These are phyloP conservation scores for Rhagonycha fulva DNA, from an alignment of 2,888 invertebrate genomes.

Conservation along the genomic window DNA sequence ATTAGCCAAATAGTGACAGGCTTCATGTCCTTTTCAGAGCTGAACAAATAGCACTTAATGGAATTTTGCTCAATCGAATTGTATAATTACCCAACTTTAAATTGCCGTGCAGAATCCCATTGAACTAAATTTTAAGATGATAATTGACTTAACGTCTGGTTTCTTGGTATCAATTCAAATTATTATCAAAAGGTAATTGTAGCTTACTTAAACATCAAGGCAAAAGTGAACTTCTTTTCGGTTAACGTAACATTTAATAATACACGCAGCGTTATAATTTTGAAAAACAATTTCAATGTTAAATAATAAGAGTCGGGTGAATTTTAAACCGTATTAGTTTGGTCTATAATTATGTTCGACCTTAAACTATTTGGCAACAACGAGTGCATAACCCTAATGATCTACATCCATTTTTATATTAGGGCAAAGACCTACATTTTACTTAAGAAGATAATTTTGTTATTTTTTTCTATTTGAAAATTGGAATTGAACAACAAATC, in stretches of 20 bases:
- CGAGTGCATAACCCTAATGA: not conserved
- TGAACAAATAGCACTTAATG: not conserved
- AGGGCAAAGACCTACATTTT: conserved; percentile 5
- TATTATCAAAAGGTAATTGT: not conserved
- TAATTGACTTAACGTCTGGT: not conserved
- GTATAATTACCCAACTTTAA: not conserved
- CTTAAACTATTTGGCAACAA: conserved; percentile 15
- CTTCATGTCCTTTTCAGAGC: not conserved
- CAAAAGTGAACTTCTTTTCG: not conserved
- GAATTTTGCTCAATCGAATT: not conserved
- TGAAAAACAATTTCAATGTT: not conserved
- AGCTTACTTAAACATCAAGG: not conserved
- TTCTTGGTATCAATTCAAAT: not conserved
- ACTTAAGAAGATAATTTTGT: not conserved
- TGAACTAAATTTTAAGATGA: not conserved
- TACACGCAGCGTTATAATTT: not conserved
- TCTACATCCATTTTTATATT: not conserved
- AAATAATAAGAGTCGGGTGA: not conserved
- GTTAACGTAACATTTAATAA: not conserved
- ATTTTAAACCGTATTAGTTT: not conserved
- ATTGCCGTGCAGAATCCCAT: not conserved
- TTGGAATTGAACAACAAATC: too few species aligned
- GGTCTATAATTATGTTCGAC: conserved; percentile 3
- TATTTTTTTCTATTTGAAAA: not conserved
- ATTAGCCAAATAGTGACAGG: too few species aligned